These are phyloP conservation scores for Pollicipes pollicipes DNA, from an alignment of 1,140 invertebrate genomes.

Conservation along the genomic window DNA sequence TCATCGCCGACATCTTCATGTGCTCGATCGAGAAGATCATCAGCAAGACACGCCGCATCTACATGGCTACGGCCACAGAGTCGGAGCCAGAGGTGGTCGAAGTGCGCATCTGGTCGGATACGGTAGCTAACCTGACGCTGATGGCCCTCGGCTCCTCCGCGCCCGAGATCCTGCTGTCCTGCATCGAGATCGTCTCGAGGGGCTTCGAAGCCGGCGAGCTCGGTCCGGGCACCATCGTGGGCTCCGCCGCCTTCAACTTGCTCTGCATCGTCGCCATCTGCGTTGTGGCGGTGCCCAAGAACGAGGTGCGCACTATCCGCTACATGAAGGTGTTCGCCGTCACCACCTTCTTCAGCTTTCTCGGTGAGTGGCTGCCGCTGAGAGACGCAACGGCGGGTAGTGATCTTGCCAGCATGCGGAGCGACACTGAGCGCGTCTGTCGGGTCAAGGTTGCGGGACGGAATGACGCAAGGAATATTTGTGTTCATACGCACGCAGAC, in stretches of 20 bases:
- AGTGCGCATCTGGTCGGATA: conserved; percentile 39
- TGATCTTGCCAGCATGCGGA: too few species aligned
- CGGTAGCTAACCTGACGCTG: conserved; percentile 46
- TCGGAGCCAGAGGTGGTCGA: conserved; percentile 24
- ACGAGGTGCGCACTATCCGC: conserved; percentile 32
- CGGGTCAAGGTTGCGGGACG: too few species aligned
- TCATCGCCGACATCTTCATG: conserved; percentile 40
- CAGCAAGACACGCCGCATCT: conserved; percentile 36
- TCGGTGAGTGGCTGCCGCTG: not conserved
- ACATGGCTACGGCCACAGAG: conserved; percentile 17
- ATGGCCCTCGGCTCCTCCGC: conserved; percentile 47
- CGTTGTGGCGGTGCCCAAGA: conserved; percentile 33
- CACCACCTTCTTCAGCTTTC: conserved; percentile 13
- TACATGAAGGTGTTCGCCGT: conserved; percentile 28
- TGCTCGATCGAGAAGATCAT: conserved; percentile 45
- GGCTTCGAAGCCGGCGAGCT: conserved; percentile 34
- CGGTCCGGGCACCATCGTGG: conserved; percentile 47
- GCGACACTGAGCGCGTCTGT: too few species aligned
- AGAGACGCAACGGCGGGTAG: too few species aligned
- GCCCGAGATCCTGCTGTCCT: conserved; percentile 43
- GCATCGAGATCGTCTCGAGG: conserved; percentile 41
- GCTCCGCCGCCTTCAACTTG: conserved; percentile 45
- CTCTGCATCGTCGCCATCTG: conserved; percentile 40
- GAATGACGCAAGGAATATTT: too few species aligned
- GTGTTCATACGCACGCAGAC: too few species aligned